These are phyloP conservation scores for Trichopoda pennipes DNA, from an alignment of 2,888 invertebrate species.

Conservation along the genomic window DNA sequence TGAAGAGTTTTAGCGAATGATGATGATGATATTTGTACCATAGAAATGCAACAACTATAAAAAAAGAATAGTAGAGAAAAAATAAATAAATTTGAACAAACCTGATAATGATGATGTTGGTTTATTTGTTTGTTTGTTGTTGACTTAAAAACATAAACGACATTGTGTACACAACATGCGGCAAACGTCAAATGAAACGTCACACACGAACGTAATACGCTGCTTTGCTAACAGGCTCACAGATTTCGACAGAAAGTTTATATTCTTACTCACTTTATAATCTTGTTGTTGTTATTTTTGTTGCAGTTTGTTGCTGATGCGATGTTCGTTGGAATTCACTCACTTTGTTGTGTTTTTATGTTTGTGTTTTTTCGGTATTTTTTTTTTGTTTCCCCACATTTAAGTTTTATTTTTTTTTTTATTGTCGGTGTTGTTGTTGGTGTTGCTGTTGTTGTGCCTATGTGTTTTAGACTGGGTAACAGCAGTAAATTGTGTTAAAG, in stretches of 20 bases:
- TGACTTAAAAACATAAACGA: slow-evolving; percentile 33
- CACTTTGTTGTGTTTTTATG: not conserved
- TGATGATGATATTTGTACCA: not conserved
- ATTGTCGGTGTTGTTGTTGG: slow-evolving; percentile 38
- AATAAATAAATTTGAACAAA: slow-evolving; percentile 15
- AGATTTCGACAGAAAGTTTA: slow-evolving; percentile 66
- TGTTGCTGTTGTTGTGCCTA: slow-evolving; percentile 39
- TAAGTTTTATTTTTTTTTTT: slow-evolving; percentile 6
- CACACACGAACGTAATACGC: slow-evolving; percentile 79
- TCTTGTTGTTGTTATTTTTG: slow-evolving; percentile 14
- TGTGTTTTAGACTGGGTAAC: slow-evolving; percentile 31
- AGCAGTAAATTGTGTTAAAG: slow-evolving; percentile 17
- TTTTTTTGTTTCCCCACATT: slow-evolving; percentile 37
- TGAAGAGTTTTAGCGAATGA: slow-evolving; percentile 12
- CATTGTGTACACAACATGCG: slow-evolving; percentile 49
- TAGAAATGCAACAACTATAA: too few relatives aligned
- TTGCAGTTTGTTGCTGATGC: slow-evolving; percentile 13
- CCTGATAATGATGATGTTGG: slow-evolving; percentile 1
- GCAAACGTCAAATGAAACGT: slow-evolving; percentile 73
- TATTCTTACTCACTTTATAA: slow-evolving; percentile 30
- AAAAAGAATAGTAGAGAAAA: not conserved
- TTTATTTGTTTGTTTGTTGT: slow-evolving; percentile 12
- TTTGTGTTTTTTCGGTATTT: not conserved
- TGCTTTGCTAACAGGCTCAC: slow-evolving; percentile 77
- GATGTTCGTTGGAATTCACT: slow-evolving; percentile 32